Evolutionary conservation across 2,113 vertebrate species (phyloP).

Genomic region (Sinocyclocheilus rhinocerous): DNA sequence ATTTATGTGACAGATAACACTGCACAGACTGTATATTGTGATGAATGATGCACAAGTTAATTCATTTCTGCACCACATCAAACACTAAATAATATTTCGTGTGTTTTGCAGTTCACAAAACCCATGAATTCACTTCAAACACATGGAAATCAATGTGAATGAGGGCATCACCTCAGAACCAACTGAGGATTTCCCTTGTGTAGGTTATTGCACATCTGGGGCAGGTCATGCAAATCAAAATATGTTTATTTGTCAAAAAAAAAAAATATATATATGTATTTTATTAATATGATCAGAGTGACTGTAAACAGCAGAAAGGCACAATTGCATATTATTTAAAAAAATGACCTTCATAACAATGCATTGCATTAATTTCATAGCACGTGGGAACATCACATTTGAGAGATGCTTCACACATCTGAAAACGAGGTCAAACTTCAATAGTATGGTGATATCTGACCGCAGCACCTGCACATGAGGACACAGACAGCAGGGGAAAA

Average conservation of each 20-base stretch:
- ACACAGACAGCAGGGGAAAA: background rate
- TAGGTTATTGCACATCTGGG: background rate
- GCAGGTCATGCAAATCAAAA: background rate
- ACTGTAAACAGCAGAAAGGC: background rate
- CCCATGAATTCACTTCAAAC: background rate
- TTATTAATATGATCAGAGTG: too few species aligned
- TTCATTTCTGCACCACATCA: background rate
- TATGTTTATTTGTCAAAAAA: too few species aligned
- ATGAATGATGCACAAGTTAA: background rate
- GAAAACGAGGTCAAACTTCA: background rate
- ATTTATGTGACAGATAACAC: too few species aligned
- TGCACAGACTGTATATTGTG: background rate
- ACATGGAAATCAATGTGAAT: background rate
- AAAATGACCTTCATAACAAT: background rate
- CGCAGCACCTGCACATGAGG: too few species aligned
- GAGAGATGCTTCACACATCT: background rate
- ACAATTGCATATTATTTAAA: background rate
- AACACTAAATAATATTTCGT: background rate
- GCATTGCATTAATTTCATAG: background rate
- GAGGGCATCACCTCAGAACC: background rate
- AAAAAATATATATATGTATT: too few species aligned
- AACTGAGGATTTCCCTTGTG: background rate
- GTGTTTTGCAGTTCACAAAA: background rate
- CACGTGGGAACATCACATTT: background rate
- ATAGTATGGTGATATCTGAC: background rate